Evolutionary conservation across 2,888 invertebrate genomes (phyloP).

Genomic region (Dermolepida albohirtum): DNA sequence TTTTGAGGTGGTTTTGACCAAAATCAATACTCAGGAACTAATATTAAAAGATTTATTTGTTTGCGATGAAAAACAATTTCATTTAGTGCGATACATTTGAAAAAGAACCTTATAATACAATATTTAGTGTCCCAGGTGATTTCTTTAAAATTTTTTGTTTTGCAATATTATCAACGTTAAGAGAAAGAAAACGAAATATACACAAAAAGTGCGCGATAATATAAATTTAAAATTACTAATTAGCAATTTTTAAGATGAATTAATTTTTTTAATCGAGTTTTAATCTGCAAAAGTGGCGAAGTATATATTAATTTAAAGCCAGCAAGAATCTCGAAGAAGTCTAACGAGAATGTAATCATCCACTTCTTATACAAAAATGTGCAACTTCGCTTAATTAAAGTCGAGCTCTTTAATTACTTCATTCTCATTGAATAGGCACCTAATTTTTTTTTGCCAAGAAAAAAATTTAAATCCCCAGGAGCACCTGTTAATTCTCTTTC

Average conservation of each 20-base stretch:
- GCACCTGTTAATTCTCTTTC: conserved; percentile 6
- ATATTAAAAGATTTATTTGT: too few species aligned
- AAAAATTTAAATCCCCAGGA: conserved; percentile 21
- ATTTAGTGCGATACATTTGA: too few species aligned
- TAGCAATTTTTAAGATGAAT: conserved; percentile 13
- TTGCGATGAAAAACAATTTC: too few species aligned
- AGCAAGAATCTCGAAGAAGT: conserved; percentile 5
- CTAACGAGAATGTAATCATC: conserved; percentile 31
- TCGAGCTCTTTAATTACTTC: conserved; percentile 28
- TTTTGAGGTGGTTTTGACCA: too few species aligned
- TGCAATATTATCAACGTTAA: too few species aligned
- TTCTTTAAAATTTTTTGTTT: too few species aligned
- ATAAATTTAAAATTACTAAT: conserved; percentile 1
- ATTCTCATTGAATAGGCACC: conserved; percentile 18
- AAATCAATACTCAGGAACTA: too few species aligned
- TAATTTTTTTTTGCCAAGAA: conserved; percentile 9
- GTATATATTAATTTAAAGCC: conserved; percentile 29
- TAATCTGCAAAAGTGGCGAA: conserved; percentile 1
- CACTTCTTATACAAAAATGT: conserved; percentile 36
- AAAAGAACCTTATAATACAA: too few species aligned
- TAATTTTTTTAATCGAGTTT: conserved; percentile 27
- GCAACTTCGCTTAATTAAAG: conserved; percentile 31
- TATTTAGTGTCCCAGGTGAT: too few species aligned
- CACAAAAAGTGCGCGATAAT: not conserved
- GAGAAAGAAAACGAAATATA: not conserved